A percentile compares a stretch with the other conserved stretches of the same genome.
Conservation (phyloP, 2,113 vertebrate species). For the Corvus hawaiiensis region DNA sequence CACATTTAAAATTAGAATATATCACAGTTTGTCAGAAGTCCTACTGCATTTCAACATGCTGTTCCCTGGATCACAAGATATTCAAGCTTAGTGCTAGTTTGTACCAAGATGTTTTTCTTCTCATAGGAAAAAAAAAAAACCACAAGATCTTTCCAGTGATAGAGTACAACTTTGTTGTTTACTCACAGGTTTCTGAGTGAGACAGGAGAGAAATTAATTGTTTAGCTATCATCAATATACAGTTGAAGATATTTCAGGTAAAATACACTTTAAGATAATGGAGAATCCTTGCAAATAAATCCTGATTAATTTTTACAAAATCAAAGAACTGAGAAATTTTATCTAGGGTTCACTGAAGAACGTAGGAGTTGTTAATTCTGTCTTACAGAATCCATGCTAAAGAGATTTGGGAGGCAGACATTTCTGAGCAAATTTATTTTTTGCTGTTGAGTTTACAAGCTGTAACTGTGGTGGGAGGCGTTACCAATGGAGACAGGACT, state of each 20-base stretch:
- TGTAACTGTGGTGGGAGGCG: not conserved
- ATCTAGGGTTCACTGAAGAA: not conserved
- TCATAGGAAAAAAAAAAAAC: not conserved
- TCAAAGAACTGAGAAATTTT: not conserved
- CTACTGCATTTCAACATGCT: not conserved
- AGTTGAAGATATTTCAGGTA: not conserved
- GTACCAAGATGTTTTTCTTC: not conserved
- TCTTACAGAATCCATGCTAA: not conserved
- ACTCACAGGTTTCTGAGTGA: not conserved
- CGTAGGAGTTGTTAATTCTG: not conserved
- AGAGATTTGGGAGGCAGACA: not conserved
- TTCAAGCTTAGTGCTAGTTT: not conserved
- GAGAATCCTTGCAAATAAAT: not conserved
- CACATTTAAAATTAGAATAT: not conserved
- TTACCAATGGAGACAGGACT: conserved; percentile 1
- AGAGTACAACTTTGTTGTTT: not conserved
- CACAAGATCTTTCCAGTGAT: not conserved
- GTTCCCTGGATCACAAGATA: not conserved
- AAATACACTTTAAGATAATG: not conserved
- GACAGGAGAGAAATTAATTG: not conserved
- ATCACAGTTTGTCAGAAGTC: not conserved
- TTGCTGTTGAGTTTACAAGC: not conserved
- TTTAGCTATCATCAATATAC: not conserved
- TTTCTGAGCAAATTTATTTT: not conserved
- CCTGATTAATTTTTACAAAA: not conserved